Base-by-base conservation (phyloP, 1,140 invertebrate genomes). In the Tetramorium parvispinum region DNA sequence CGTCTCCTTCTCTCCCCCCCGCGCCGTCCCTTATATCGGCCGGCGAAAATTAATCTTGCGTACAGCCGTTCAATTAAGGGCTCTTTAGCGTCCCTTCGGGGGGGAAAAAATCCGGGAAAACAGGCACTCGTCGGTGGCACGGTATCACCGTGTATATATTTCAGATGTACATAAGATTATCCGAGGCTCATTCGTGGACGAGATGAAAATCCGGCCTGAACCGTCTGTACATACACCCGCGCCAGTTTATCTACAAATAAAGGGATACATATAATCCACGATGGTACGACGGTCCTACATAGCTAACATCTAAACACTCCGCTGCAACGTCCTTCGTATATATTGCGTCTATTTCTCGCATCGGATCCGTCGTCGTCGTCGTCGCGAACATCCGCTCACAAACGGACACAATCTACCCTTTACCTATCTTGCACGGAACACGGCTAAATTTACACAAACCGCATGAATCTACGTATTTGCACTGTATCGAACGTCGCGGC, bases 311-410 rank as follows among this genome's bases (percentile, higher is more conserved):
- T 82, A 83, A 82, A 75, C 66, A 83, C 53, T 79, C 11, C 61
- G n/a, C 27, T 24, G 46, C 32, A 11, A 51, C 21, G 16, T 68
- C n/a, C 46, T 37, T n/a, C 4, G 13, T 59, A 16, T 49, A 49
- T 75, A 59, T 73, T 76, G 71, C 57, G 21, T 85, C 59, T 79
- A 89, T 85, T 88, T 66, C 88, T 79, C 81, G 53, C 37, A 88
- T 89, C 87, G 75, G 27, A 66, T 24, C 66, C 18, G 13, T 75
- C 27, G 24, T 18, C 59, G 27, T 63, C 70, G 73, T 24, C 10
- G 43, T 27, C 24, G 24, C 11, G 21, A 81, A 71, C 2, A 24
- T 46, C 24, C 18, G 40, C 53, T 82, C 53, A 46, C 43, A 37
- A 75, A 37, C n/a, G 68, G 27, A 75, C 53, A 75, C 37, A 82